Base-by-base conservation (phyloP, 53 echinoderm and acorn worm species). In the Henricia sp. region DNA sequence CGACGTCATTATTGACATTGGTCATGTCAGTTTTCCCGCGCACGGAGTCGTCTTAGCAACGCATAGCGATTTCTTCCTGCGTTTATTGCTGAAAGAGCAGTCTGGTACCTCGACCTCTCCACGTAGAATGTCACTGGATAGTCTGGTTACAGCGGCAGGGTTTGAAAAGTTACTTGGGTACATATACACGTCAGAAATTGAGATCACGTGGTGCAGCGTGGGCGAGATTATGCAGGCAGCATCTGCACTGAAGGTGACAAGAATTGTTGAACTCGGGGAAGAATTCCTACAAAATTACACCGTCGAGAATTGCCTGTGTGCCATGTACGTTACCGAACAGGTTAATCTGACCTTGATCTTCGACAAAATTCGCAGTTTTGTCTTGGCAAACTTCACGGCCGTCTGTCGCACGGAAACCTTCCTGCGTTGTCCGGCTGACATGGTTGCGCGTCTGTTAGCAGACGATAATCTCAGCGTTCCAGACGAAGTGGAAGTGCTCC, bases 141-240 rank as follows among this genome's bases (percentile, higher is more conserved):
- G 74, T 63, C 74, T 52, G 53, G 74, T 85, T 51, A 21, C 60
- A 4, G 86, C 63, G 52, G 19, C 72, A 50, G 74, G 73, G 0
- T 86, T 92, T 27, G 70, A 60, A 11, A n/a, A 29, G 3, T 42
- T 89, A 30, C 78, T 92, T 0, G 28, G 19, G 9, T 92, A 68
- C 55, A 86, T 92, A 70, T 92, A 92, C 75, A 89, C 89, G 19
- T 86, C 89, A 2, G 42, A 86, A 44, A 28, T 87, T 23, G 83
- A 86, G 3, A 39, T 90, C 37, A 52, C 55, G n/a, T 68, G 72
- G 42, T 50, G 28, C 11, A 68, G 72, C 16, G 72, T 89, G 36
- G 38, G 65, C 21, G 62, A 62, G 23, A 72, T 70, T 11, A 19
- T 92, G 50, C 55, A 48, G 2, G 83, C 83, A 4, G 86, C 93